Base-by-base conservation (phyloP, 2,888 invertebrate species). In the Acanthoscelides obtectus region DNA sequence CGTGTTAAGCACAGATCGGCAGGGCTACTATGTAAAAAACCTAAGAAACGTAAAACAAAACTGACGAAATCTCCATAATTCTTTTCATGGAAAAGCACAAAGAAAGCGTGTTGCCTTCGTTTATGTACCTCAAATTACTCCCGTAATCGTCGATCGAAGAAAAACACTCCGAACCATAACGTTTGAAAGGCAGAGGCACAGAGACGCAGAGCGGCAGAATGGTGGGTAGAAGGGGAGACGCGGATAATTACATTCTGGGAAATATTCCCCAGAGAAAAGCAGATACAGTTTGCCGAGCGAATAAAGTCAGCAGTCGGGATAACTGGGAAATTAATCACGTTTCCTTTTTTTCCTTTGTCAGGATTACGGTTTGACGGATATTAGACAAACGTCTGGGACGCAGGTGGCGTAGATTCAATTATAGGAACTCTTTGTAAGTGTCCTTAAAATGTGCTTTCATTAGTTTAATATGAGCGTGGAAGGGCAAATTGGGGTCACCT, bases 211-310 rank as follows among this genome's bases (percentile, higher is more conserved):
- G n/a, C n/a, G n/a, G 45, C 6, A 45, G 45, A 45, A 45, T 45
- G 20, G 64, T 22, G n/a, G 22, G 66, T 20, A 64, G 66, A 70
- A 67, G 71, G 70, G 22, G 64, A 71, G 70, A 69, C 71, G 70
- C 65, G 20, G 71, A 73, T 73, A 73, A 71, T 73, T 73, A 73
- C 71, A 71, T 73, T 73, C 71, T 67, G 64, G 45, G 45, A 45
- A 45, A 45, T 45, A 45, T 45, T n/a, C 45, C 45, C 45, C 45
- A 45, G 45, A 12, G 45, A 17, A 12, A 45, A 17, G 45, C 45
- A 45, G 45, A 45, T 12, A 45, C 63, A 69, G 67, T 69, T 66
- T 71, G 69, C 69, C 69, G 69, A 67, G 68, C 69, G 67, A 71
- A 69, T 71, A 69, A 71, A 69, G 67, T 69, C 69, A 69, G 45